Evolutionary conservation across 2,797 vertebrate genomes (phyloP).

Genomic region (Neosilurus mollespiculum): DNA sequence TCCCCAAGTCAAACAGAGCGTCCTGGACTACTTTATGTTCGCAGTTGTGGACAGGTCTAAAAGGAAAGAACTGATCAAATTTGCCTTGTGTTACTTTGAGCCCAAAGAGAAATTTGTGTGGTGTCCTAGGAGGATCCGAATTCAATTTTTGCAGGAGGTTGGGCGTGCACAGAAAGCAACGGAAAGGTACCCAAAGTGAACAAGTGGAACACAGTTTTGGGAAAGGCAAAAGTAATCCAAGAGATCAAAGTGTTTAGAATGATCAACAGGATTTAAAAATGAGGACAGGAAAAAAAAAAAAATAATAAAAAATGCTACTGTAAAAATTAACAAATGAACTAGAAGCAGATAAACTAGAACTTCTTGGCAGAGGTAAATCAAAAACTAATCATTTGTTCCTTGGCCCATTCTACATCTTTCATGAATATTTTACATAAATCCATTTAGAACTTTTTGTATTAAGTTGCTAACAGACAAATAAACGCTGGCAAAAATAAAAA

Average conservation of each 20-base stretch:
- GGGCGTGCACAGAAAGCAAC: neutral
- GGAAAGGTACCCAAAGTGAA: neutral
- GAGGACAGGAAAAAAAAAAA: no score
- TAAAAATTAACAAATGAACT: no score
- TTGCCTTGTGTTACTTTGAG: constrained; percentile 76
- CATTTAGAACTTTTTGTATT: no score
- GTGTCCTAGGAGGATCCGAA: constrained; percentile 52
- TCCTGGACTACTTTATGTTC: constrained; percentile 90
- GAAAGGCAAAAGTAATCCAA: neutral
- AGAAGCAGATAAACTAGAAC: no score
- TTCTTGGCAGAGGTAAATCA: no score
- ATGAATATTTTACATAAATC: no score
- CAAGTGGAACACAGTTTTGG: neutral
- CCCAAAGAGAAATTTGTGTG: constrained; percentile 36
- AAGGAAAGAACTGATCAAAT: constrained; percentile 77
- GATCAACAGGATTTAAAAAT: neutral
- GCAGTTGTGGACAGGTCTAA: constrained; percentile 72
- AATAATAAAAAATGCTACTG: no score
- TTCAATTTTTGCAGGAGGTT: neutral
- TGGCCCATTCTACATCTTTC: no score
- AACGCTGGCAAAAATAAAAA: no score
- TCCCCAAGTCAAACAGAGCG: constrained; percentile 76
- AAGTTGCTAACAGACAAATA: no score
- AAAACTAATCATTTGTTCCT: no score
- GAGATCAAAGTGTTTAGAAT: neutral